phyloP scores from a whole-genome alignment of 1,140 invertebrate species.

The Orchesella cincta region DNA sequence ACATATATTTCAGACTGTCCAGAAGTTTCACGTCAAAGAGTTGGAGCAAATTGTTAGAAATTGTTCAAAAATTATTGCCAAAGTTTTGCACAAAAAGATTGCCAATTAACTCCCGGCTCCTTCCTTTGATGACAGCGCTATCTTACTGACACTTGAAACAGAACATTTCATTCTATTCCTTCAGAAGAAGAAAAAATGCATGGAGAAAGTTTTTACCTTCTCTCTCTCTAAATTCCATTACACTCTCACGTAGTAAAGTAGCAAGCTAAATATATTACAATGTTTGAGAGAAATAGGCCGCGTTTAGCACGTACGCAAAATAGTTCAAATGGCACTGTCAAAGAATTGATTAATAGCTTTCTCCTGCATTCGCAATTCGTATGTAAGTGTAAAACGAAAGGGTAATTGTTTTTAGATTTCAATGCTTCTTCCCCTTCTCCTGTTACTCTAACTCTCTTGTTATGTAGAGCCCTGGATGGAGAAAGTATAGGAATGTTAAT shows the following conservation, averaged over 20 bases:
- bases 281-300: neutral
- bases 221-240: too few species aligned
- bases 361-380: neutral
- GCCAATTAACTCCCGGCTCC: constrained; percentile 16
- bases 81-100: constrained; percentile 29
- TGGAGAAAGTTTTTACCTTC: neutral
- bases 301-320: neutral
- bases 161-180: neutral
- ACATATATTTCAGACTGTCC: neutral
- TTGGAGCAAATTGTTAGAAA: constrained; percentile 25
- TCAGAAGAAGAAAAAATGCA: neutral
- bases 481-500: neutral
- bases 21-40: constrained; percentile 24
- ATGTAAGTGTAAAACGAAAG: neutral
- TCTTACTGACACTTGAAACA: neutral
- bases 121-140: constrained; percentile 9
- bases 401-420: neutral
- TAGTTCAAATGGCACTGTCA: constrained; percentile 1
- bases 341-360: constrained; percentile 26
- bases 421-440: neutral
- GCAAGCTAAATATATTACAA: neutral
- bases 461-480: neutral
- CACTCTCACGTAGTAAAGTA: too few species aligned
- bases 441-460: neutral
- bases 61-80: constrained; percentile 23